These are phyloP conservation scores for Cordilura impudica DNA, from an alignment of 2,888 invertebrate genomes.

Conservation along the genomic window DNA sequence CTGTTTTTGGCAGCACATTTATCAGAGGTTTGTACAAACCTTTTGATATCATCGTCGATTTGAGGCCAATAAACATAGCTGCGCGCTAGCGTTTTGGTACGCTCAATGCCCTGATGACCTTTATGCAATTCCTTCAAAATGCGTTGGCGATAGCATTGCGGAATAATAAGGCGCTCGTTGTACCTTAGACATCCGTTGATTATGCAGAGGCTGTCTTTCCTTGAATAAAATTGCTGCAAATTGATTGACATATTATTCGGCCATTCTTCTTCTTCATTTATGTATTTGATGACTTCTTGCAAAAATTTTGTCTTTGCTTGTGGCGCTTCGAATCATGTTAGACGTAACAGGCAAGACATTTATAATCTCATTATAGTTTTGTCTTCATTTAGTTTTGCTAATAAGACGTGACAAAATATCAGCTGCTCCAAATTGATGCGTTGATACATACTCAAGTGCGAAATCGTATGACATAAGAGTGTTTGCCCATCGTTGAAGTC, in stretches of 20 bases:
- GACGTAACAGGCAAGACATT: slow-evolving; percentile 2
- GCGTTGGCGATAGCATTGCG: slow-evolving; percentile 3
- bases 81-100: slow-evolving; percentile 3
- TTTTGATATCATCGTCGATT: not conserved
- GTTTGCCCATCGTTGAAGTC: slow-evolving; percentile 22
- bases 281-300: not conserved
- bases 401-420: too few species aligned
- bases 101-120: slow-evolving; percentile 22
- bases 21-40: not conserved
- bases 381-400: too few species aligned
- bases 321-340: slow-evolving; percentile 20
- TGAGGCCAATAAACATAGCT: slow-evolving; percentile 22
- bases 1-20: slow-evolving; percentile 18
- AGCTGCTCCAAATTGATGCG: too few species aligned
- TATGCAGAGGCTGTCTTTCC: slow-evolving; percentile 13
- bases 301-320: slow-evolving; percentile 3
- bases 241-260: not conserved
- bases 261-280: slow-evolving; percentile 38
- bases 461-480: not conserved
- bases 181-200: not conserved
- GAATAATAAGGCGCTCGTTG: slow-evolving; percentile 22
- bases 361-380: not conserved
- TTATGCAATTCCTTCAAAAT: slow-evolving; percentile 28
- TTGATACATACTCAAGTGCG: not conserved
- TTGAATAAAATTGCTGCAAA: not conserved